A percentile compares a stretch with the other conserved stretches of the same genome.
Conservation (phyloP, 2,113 vertebrate genomes). For the Sardina pilchardus region DNA sequence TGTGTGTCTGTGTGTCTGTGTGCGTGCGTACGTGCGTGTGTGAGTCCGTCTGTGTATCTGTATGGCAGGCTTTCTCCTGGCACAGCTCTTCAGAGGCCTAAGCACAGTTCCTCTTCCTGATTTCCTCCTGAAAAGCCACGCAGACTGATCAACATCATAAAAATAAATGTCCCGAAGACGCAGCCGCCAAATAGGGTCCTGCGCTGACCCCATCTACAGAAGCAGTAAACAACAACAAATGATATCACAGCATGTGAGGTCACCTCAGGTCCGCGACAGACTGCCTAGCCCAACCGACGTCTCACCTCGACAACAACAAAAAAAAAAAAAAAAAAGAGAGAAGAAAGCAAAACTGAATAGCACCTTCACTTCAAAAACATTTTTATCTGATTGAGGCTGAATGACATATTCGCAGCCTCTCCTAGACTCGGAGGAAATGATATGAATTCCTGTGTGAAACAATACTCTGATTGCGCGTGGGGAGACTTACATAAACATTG, state of each 20-base stretch:
- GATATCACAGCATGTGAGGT: conserved; percentile 20
- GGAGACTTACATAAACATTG: conserved; percentile 40
- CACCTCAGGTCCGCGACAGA: conserved; percentile 27
- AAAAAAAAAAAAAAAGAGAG: not conserved
- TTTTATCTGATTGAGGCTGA: conserved; percentile 44
- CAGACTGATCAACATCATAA: not conserved
- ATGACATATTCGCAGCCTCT: conserved; percentile 46
- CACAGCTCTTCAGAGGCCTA: conserved; percentile 9
- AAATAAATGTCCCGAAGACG: not conserved
- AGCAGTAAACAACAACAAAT: conserved; percentile 21
- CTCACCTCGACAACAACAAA: not conserved
- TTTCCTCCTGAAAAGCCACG: not conserved
- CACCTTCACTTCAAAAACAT: conserved; percentile 12
- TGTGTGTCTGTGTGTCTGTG: conserved; percentile 29
- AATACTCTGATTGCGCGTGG: conserved; percentile 56
- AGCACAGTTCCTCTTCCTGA: not conserved
- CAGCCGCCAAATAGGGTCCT: not conserved
- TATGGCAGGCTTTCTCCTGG: not conserved
- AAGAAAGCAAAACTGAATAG: not conserved
- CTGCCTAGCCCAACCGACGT: not conserved
- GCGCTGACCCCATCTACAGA: not conserved
- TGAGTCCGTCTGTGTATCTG: not conserved
- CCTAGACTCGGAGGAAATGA: conserved; percentile 58
- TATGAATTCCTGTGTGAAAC: conserved; percentile 59
- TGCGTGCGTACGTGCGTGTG: not conserved